Conservation (phyloP, 2,113 vertebrate genomes). For the Brevimyrus niger region DNA sequence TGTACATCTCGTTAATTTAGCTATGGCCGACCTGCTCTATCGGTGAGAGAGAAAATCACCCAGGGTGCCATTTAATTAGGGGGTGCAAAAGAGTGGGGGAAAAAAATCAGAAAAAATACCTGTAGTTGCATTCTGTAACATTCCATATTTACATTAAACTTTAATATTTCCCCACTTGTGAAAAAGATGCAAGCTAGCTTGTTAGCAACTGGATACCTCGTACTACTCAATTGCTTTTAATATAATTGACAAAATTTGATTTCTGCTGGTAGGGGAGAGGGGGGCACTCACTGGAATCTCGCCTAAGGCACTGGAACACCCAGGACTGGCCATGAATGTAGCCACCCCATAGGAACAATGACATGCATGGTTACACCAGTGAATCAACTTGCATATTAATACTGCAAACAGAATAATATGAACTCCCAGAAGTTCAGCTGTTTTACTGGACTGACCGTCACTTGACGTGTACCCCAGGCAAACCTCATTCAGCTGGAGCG, state of each 20-base stretch:
- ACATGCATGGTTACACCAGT: background rate
- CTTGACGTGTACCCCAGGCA: conserved; percentile 43
- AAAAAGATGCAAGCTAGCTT: background rate
- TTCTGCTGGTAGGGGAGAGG: background rate
- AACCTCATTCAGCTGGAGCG: conserved; percentile 55
- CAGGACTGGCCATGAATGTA: background rate
- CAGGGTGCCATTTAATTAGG: background rate
- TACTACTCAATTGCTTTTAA: background rate
- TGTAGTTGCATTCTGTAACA: background rate
- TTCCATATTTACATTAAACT: background rate
- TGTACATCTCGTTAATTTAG: background rate
- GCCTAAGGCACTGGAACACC: background rate
- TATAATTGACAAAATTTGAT: background rate
- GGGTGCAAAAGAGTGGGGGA: background rate
- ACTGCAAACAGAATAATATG: background rate
- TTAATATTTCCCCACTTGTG: background rate
- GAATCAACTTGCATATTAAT: background rate
- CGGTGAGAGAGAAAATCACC: background rate
- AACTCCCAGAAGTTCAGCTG: background rate
- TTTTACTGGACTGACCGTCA: background rate
- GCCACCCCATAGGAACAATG: background rate
- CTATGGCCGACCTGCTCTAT: background rate
- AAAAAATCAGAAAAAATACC: background rate
- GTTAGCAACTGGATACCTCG: background rate
- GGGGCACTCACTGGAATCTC: background rate